Evolutionary conservation across 1,140 invertebrate species (phyloP).

Genomic region (Lordiphosa stackelbergi): DNA sequence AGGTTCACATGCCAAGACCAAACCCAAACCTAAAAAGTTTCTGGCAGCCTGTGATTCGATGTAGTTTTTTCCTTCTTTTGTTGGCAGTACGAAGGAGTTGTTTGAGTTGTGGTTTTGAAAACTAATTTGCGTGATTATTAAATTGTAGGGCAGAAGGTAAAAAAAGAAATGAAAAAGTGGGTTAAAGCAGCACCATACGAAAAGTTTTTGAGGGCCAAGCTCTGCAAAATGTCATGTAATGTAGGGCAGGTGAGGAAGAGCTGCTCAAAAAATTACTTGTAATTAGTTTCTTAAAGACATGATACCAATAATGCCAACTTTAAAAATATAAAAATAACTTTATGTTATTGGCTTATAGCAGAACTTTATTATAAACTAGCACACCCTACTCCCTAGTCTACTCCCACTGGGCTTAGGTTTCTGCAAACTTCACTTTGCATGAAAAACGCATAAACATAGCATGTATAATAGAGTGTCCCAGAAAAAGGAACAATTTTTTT

Average conservation of each 20-base stretch:
- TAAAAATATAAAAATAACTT: no score
- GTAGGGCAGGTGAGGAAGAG: slow-evolving; percentile 27
- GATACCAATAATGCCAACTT: no score
- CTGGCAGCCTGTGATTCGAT: slow-evolving; percentile 36
- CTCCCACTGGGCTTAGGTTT: no score
- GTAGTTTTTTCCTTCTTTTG: slow-evolving; percentile 9
- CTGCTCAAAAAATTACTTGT: neutral
- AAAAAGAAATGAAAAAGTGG: neutral
- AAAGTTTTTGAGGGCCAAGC: slow-evolving; percentile 18
- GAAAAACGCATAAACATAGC: no score
- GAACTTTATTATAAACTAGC: no score
- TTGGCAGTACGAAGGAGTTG: slow-evolving; percentile 12
- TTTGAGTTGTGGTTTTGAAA: slow-evolving; percentile 66
- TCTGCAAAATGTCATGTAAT: slow-evolving; percentile 12
- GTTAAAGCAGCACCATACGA: slow-evolving; percentile 1
- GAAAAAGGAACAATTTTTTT: no score
- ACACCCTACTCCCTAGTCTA: no score
- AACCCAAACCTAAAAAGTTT: slow-evolving; percentile 7
- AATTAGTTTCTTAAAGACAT: no score
- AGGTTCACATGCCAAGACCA: slow-evolving; percentile 23
- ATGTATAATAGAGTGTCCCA: no score
- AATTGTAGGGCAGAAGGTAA: slow-evolving; percentile 36
- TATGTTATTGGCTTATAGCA: no score
- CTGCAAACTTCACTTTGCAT: no score
- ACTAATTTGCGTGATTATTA: slow-evolving; percentile 75